These are phyloP conservation scores for Prionace glauca DNA, from an alignment of 2,797 vertebrate species.

Conservation along the genomic window DNA sequence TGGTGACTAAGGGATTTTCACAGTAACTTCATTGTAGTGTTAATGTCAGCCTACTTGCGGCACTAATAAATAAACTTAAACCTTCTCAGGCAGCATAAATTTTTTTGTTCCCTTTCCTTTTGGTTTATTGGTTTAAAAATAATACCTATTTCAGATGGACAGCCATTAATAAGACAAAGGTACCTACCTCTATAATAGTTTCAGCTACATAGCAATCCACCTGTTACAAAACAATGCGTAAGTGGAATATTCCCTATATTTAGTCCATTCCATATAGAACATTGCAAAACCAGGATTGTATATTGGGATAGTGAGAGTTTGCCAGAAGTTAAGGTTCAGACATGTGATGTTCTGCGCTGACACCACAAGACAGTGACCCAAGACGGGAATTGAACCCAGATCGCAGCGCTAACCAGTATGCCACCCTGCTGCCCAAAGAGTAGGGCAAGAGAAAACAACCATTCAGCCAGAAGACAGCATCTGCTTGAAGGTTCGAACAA, in stretches of 20 bases:
- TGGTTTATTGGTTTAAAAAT: too few species aligned
- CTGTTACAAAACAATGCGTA: too few species aligned
- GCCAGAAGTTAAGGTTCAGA: neutral
- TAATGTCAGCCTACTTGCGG: too few species aligned
- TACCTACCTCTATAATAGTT: neutral
- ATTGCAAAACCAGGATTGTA: neutral
- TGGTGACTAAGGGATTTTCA: too few species aligned
- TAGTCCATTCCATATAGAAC: neutral
- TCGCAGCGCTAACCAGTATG: too few species aligned
- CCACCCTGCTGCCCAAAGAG: neutral
- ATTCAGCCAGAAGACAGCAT: neutral
- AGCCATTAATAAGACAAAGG: neutral
- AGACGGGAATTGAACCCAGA: too few species aligned
- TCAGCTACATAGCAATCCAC: neutral
- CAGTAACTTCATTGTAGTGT: too few species aligned
- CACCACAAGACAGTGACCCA: too few species aligned
- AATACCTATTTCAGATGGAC: neutral
- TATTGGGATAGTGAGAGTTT: neutral
- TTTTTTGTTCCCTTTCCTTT: too few species aligned
- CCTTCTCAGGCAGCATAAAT: too few species aligned
- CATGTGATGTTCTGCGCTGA: neutral
- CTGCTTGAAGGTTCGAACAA: neutral
- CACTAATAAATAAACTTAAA: too few species aligned
- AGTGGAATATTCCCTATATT: neutral
- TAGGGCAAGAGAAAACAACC: neutral